These are phyloP conservation scores for Lasioglossum baleicum DNA, from an alignment of 1,140 invertebrate genomes.

Conservation along the genomic window DNA sequence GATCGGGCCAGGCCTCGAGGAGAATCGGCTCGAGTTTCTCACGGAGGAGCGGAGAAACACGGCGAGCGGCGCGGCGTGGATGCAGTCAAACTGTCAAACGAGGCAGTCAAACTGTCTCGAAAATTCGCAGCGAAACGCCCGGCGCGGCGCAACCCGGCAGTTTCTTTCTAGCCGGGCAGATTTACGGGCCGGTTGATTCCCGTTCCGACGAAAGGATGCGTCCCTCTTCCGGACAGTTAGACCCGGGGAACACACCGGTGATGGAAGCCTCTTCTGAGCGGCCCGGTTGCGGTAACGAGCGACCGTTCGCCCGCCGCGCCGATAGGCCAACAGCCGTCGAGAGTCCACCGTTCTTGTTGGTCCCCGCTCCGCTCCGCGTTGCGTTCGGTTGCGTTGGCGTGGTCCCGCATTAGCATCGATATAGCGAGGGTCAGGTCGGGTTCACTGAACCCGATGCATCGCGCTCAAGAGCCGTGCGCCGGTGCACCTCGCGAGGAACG, in stretches of 20 bases:
- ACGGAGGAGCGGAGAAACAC: neutral
- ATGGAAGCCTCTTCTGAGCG: conserved; percentile 11
- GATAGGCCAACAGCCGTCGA: neutral
- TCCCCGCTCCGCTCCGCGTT: conserved; percentile 19
- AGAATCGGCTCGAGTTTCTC: conserved; percentile 31
- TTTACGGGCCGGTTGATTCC: conserved; percentile 24
- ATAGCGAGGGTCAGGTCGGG: conserved; percentile 64
- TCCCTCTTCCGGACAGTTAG: conserved; percentile 32
- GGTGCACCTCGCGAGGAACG: conserved; percentile 50
- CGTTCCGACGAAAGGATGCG: conserved; percentile 31
- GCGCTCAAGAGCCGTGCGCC: conserved; percentile 30
- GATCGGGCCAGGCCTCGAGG: neutral
- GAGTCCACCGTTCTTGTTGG: neutral
- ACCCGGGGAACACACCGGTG: neutral
- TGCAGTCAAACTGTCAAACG: conserved; percentile 30
- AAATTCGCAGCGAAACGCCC: neutral
- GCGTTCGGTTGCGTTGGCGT: conserved; percentile 61
- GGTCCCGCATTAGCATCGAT: conserved; percentile 65
- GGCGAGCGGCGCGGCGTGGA: too few relatives aligned
- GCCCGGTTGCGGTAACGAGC: conserved; percentile 31
- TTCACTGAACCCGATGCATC: conserved; percentile 59
- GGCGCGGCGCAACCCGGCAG: too few relatives aligned
- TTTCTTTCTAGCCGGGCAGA: neutral
- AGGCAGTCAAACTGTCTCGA: neutral
- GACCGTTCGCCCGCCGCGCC: too few relatives aligned